Percentiles rank a stretch among this genome's conserved stretches.
These are phyloP conservation scores for Bovichtus variegatus DNA, from an alignment of 2,797 vertebrate species.

Conservation along the genomic window DNA sequence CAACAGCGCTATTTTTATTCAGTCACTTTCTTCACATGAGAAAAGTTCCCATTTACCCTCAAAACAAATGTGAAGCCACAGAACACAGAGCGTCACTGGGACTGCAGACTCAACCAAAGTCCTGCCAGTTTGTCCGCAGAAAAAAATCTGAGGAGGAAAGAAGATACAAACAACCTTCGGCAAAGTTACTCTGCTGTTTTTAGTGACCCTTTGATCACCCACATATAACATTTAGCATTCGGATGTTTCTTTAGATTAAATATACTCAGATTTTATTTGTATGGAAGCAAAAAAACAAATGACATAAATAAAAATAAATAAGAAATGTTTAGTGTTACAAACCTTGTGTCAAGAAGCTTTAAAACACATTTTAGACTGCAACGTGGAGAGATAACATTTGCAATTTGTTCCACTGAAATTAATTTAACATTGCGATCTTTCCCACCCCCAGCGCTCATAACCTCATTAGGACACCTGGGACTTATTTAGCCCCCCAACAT, in stretches of 20 bases:
- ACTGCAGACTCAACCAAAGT: background rate
- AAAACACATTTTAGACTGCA: background rate
- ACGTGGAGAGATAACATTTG: background rate
- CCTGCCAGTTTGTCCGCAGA: background rate
- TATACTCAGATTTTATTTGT: background rate
- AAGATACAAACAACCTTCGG: background rate
- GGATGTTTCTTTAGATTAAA: background rate
- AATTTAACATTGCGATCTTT: no score
- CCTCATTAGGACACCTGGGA: background rate
- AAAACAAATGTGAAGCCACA: conserved; percentile 12
- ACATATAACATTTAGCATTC: background rate
- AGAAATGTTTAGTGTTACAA: background rate
- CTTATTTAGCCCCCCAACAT: background rate
- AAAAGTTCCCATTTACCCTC: conserved; percentile 4
- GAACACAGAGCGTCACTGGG: background rate
- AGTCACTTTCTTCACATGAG: background rate
- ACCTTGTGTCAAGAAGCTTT: background rate
- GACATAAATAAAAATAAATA: background rate
- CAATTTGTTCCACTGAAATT: no score
- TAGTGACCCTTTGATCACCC: background rate
- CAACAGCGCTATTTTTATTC: conserved; percentile 26
- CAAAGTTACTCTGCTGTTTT: background rate
- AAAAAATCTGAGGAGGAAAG: background rate
- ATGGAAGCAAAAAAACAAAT: conserved; percentile 1
- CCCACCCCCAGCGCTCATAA: no score